Evolutionary conservation across 53 echinoderm and acorn worm species (phyloP).

Genomic region (Echinarachnius parma): DNA sequence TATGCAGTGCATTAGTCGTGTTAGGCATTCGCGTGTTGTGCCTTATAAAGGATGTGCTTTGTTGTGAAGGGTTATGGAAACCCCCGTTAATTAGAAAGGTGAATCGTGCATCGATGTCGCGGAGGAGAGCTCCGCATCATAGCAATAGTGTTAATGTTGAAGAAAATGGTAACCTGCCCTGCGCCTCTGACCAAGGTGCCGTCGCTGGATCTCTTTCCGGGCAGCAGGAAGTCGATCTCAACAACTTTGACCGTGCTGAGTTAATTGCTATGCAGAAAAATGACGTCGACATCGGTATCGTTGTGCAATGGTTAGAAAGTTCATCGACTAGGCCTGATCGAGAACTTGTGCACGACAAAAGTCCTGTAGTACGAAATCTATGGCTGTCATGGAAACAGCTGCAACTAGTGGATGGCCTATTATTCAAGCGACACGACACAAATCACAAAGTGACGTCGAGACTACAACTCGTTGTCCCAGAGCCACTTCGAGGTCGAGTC

Average conservation of each 20-base stretch:
- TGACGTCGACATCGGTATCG: conserved; percentile 19
- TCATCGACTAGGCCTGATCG: conserved; percentile 33
- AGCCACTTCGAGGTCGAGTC: conserved; percentile 27
- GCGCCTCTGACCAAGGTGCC: conserved; percentile 33
- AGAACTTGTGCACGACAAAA: conserved; percentile 36
- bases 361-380: conserved; percentile 52
- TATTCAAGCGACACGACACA: conserved; percentile 44
- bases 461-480: conserved; percentile 48
- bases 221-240: conserved; percentile 14
- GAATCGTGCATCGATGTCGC: conserved; percentile 21
- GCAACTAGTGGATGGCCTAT: conserved; percentile 26
- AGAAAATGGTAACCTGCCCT: conserved; percentile 27
- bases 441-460: not conserved
- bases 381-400: conserved; percentile 61
- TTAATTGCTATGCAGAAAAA: conserved; percentile 26
- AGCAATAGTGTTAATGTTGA: not conserved
- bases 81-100: too few relatives aligned
- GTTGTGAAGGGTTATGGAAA: too few relatives aligned
- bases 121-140: not conserved
- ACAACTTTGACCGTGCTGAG: conserved; percentile 10
- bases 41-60: too few relatives aligned
- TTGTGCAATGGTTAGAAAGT: conserved; percentile 41
- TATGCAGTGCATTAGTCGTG: too few relatives aligned
- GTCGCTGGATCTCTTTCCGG: conserved; percentile 4
- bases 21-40: too few relatives aligned